Base-by-base conservation (phyloP, 2,888 invertebrate genomes). In the Tholera decimalis region DNA sequence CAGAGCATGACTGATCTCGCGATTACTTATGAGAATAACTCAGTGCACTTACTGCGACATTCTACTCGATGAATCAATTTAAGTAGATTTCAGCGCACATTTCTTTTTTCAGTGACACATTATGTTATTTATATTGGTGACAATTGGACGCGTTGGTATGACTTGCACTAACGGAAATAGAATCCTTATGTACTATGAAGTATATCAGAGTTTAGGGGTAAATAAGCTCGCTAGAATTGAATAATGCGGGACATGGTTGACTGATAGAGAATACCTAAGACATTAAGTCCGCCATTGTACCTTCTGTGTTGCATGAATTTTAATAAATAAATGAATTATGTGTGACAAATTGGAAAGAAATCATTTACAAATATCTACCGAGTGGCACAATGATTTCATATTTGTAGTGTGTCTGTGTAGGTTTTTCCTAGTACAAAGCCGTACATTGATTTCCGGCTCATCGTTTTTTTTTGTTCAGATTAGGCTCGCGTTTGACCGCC, bases 1-100 rank as follows among this genome's bases (percentile, higher is more conserved):
- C 90, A 90, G 68, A 73, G 79, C 79, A 80, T 83, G 87, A 85
- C 82, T 85, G 86, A 87, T 85, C 85, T 77, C 77, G 75, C 76
- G 65, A 84, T 85, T 83, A 79, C 83, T 84, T 85, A 80, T 83
- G 58, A 83, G 83, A 83, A 83, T 85, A 87, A 83, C 82, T 84
- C 69, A 71, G 66, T 78, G 76, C 78, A 78, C 74, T 79, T 76
- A 71, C 74, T 65, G 69, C 73, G 79, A 81, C 80, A 82, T 73
- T 78, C 73, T 73, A 72, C 57, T 47, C 66, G 83, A 77, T 86
- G 87, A 86, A 86, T 88, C 85, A 87, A 86, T 86, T 77, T 63
- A 67, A 65, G 60, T 51, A 49, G 64, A 66, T 66, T 70, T 77
- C 58, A 71, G 15, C 57, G 47, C 53, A 28, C 50, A 58, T 71